phyloP scores from a whole-genome alignment of 2,797 vertebrate species.

The Staurois parvus region DNA sequence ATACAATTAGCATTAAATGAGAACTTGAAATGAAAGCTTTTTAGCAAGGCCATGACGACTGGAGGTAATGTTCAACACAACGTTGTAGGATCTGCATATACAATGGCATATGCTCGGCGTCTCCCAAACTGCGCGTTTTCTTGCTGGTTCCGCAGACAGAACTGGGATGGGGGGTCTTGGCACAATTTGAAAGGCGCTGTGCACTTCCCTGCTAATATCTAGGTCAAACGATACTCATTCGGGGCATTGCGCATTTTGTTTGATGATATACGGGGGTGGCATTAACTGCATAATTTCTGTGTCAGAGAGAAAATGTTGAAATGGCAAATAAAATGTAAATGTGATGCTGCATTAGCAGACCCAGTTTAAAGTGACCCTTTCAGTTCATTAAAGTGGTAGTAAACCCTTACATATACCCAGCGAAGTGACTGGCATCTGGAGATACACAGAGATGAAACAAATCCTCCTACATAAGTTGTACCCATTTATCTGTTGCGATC shows the following conservation, averaged over 20 bases:
- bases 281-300: slow-evolving; percentile 1
- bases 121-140: not conserved
- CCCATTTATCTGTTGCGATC: too few relatives aligned
- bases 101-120: slow-evolving; percentile 2
- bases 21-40: slow-evolving; percentile 38
- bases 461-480: too few relatives aligned
- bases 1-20: slow-evolving; percentile 38
- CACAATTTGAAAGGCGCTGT: not conserved
- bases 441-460: too few relatives aligned
- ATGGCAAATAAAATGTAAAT: not conserved
- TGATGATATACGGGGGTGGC: too few relatives aligned
- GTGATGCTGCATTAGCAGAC: not conserved
- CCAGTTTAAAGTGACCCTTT: not conserved
- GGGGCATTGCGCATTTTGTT: not conserved
- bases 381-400: too few relatives aligned
- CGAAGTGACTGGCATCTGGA: too few relatives aligned
- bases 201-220: slow-evolving; percentile 2
- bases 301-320: not conserved
- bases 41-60: not conserved
- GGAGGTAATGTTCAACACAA: not conserved
- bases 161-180: not conserved
- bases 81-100: not conserved
- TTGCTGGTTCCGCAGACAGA: slow-evolving; percentile 9
- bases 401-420: too few relatives aligned
- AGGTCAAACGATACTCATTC: slow-evolving; percentile 2